Conservation (phyloP, 2,113 vertebrate species). For the Elephantulus edwardii region DNA sequence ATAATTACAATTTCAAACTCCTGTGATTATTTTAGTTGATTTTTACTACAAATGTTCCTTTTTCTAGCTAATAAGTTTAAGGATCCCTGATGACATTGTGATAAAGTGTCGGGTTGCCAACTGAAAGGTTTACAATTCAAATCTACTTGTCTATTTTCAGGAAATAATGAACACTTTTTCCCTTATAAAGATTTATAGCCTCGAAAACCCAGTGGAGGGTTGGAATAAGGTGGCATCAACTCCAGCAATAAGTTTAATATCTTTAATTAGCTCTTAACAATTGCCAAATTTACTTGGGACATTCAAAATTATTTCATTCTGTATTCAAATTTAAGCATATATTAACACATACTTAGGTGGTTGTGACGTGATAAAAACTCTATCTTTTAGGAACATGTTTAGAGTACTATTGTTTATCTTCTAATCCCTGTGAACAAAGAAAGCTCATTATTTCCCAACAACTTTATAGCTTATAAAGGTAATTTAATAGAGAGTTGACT, state of each 20-base stretch:
- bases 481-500: no score
- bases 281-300: background rate
- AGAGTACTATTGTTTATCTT: background rate
- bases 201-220: no score
- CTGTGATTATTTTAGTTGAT: background rate
- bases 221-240: no score
- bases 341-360: background rate
- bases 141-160: no score
- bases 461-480: background rate
- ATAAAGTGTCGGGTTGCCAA: no score
- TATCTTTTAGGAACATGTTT: background rate
- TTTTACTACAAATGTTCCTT: slow-evolving; percentile 22
- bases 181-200: no score
- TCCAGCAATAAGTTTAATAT: no score
- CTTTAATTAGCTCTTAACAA: background rate
- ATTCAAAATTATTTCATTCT: background rate
- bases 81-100: no score
- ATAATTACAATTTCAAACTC: slow-evolving; percentile 24
- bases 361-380: background rate
- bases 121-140: no score
- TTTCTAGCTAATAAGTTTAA: slow-evolving; percentile 11
- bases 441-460: background rate
- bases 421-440: background rate
- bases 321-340: slow-evolving; percentile 14
- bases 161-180: no score